Evolutionary conservation across 2,113 vertebrate genomes (phyloP), one percentile per base, ranked within the genome.

Genomic region (Rutilus rutilus): DNA sequence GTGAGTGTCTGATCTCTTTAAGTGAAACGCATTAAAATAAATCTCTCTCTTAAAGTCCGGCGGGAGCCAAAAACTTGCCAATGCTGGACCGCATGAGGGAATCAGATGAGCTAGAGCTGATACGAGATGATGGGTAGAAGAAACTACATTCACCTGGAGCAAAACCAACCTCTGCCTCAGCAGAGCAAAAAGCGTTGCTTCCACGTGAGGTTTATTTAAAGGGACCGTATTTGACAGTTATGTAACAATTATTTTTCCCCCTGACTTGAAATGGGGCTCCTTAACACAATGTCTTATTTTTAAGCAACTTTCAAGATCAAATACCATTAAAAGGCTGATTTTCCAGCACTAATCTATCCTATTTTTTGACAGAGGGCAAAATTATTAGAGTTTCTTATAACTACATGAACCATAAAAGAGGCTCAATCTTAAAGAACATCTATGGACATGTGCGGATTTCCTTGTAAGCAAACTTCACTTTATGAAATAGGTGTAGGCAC

Each of bases 21-120:
- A 94, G 94, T 93, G 94, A 92, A 93, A 91, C 87, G 90, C 90
- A 88, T 89, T 88, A 82, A 59, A 90, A 94, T 95, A 95, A 95
- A 95, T 95, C 93, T 91, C 60, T 82, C 78, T 85, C 78, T 87
- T 90, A 87, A 89, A 88, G 88, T 88, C 91, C 89, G 89, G 89
- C 87, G 89, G 88, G 90, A 89, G 93, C 92, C 92, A 94, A 93
- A 93, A 92, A 89, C 50, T 59, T 84, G 91, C 87, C 87, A 87
- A 88, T 71, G 62, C 8, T 83, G 78, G 79, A 89, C 88, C 89
- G 89, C 91, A 91, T 94, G 91, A 92, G 85, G 87, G 85, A 91
- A 86, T 23, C 90, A 91, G 90, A 90, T 85, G 19, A 84, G 90
- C 89, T 88, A 89, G 82, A 54, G 78, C 59, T n/a, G 50, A 89